A percentile compares a stretch with the other conserved stretches of the same genome.
These are phyloP conservation scores for Leucozona laternaria DNA, from an alignment of 2,888 invertebrate species.

Conservation along the genomic window DNA sequence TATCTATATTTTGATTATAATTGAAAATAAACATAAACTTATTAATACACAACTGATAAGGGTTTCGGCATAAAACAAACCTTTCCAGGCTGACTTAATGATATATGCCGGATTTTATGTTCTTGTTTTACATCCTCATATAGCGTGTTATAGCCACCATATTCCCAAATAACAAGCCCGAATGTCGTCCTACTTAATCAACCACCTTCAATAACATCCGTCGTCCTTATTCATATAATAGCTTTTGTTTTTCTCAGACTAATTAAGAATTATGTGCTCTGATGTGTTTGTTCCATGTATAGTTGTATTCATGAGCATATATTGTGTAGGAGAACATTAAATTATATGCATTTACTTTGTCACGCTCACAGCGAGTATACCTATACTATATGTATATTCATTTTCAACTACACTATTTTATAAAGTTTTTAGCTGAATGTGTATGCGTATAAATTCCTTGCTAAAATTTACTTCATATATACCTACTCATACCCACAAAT, in stretches of 20 bases:
- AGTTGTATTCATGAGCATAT: not conserved
- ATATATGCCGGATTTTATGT: slow-evolving; percentile 22
- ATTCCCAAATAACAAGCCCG: slow-evolving; percentile 14
- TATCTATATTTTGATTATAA: slow-evolving; percentile 2
- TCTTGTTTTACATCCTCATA: slow-evolving; percentile 37
- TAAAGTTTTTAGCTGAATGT: slow-evolving; percentile 23
- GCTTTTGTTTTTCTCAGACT: slow-evolving; percentile 37
- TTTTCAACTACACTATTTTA: slow-evolving; percentile 24
- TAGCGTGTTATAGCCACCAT: slow-evolving; percentile 22
- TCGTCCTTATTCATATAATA: slow-evolving; percentile 27
- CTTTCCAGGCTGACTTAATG: slow-evolving; percentile 15
- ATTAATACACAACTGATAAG: slow-evolving; percentile 28
- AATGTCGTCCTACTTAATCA: slow-evolving; percentile 35
- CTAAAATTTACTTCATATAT: slow-evolving; percentile 12
- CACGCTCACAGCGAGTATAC: slow-evolving; percentile 10
- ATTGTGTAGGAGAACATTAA: not conserved
- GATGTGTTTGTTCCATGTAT: not conserved
- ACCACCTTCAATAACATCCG: not conserved
- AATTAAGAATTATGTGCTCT: slow-evolving; percentile 47
- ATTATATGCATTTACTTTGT: slow-evolving; percentile 14
- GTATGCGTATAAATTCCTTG: slow-evolving; percentile 11
- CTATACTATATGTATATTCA: not conserved
- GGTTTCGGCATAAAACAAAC: slow-evolving; percentile 16
- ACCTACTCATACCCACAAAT: not conserved
- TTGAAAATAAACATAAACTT: slow-evolving; percentile 25